A percentile compares a stretch with the other conserved stretches of the same genome.
Evolutionary conservation across 1,140 invertebrate genomes (phyloP).

Genomic region (Camponotus floridanus): DNA sequence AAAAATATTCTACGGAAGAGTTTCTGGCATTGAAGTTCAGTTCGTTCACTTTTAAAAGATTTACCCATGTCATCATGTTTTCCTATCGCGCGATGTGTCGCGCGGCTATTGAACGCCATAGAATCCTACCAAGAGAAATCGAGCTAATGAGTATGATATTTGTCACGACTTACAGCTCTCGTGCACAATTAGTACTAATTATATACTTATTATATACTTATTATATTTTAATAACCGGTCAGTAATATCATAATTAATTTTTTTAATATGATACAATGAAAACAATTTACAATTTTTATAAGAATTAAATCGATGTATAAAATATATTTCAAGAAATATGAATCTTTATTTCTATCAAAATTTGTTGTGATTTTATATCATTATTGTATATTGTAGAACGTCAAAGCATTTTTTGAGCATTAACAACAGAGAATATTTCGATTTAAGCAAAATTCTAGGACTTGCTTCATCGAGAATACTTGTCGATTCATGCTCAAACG

Average conservation of each 20-base stretch:
- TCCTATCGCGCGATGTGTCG: not conserved
- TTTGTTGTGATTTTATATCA: conserved; percentile 3
- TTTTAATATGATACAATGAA: not conserved
- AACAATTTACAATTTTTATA: conserved; percentile 3
- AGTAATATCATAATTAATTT: conserved; percentile 6
- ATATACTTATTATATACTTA: not conserved
- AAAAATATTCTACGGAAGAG: conserved; percentile 6
- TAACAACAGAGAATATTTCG: conserved; percentile 2
- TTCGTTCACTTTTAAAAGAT: conserved; percentile 4
- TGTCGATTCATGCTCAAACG: not conserved
- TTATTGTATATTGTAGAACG: not conserved
- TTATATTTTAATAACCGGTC: not conserved
- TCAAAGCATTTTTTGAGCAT: conserved; percentile 6
- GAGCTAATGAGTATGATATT: not conserved
- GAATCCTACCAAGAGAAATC: not conserved
- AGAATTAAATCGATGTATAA: not conserved
- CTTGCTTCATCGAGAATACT: not conserved
- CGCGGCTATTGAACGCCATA: not conserved
- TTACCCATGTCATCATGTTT: not conserved
- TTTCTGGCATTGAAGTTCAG: not conserved
- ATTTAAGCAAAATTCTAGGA: not conserved
- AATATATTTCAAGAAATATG: not conserved
- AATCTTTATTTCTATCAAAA: not conserved
- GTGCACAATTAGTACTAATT: not conserved
- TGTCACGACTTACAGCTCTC: not conserved